phyloP scores from a whole-genome alignment of 53 echinoderm and acorn worm genomes.

The Mesocentrotus franciscanus region DNA sequence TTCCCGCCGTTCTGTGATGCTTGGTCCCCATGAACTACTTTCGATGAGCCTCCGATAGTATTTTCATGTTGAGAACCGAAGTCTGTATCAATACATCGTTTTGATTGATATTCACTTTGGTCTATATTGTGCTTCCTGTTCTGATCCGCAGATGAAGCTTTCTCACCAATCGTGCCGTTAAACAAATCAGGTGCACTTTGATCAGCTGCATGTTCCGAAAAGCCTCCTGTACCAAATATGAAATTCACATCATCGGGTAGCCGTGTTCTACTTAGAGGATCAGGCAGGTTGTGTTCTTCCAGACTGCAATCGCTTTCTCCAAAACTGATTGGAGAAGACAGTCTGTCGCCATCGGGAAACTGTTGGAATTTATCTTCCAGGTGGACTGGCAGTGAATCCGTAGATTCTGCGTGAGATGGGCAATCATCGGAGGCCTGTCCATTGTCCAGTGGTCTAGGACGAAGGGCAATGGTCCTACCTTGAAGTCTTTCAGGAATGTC shows the following conservation, averaged over 20 bases:
- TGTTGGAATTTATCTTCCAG: slow-evolving; percentile 55
- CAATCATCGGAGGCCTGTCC: background rate
- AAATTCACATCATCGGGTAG: background rate
- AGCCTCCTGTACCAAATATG: background rate
- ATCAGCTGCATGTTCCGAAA: background rate
- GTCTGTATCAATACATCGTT: background rate
- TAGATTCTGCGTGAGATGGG: background rate
- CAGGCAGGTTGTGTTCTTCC: background rate
- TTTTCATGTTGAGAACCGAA: background rate
- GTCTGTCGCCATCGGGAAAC: slow-evolving; percentile 46
- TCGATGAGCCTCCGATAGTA: background rate
- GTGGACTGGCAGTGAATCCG: slow-evolving; percentile 6
- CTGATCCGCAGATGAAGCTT: background rate
- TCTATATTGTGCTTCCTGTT: background rate
- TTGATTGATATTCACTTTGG: background rate
- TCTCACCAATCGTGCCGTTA: background rate
- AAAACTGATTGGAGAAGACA: background rate
- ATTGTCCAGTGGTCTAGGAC: background rate
- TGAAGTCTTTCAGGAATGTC: background rate
- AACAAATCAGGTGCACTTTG: background rate
- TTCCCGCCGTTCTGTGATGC: background rate
- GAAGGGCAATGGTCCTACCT: background rate
- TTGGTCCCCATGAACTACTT: background rate
- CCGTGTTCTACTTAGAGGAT: background rate
- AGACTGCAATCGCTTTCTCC: slow-evolving; percentile 12